Base-by-base conservation (phyloP, 64 coral and sea anemone species). In the Acropora tenuis region DNA sequence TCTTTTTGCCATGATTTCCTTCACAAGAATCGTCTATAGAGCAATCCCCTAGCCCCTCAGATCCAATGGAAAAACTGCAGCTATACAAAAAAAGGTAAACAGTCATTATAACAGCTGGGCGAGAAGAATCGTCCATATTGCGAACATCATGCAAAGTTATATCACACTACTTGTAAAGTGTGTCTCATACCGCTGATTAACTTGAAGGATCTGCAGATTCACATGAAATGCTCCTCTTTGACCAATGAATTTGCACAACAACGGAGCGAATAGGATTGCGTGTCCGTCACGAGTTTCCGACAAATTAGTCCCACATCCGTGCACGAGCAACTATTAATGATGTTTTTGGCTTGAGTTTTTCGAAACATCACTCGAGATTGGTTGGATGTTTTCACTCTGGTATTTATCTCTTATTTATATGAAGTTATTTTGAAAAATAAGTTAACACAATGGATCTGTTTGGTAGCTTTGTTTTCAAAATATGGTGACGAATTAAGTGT, bases 1-100 rank as follows among this genome's bases (percentile, higher is more conserved):
- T 95, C 20, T 73, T 72, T 92, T 89, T 95, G 19, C 50, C 78
- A 4, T 89, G 90, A 46, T 92, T 77, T 74, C 20, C 55, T 4
- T 77, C 52, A 4, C 86, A 88, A 1, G 63, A 71, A 8, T 65
- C 82, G 18, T 71, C 82, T 85, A 48, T 85, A 17, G 7, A 71
- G 65, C 82, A 85, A 85, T 85, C 61, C 3, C 44, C 65, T 71
- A 48, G 61, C 5, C 19, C 43, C n/a, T 69, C 43, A 40, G 82
- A 50, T 18, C 82, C 82, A 49, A 16, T 10, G 18, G 66, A 4
- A 72, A 50, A 20, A 17, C 12, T 1, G 13, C 1, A 49, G n/a
- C 42, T 5, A 49, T 12, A 68, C 44, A 72, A 18, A 47, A 85
- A 49, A 11, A 85, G 5, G 15, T 15, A 85, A 18, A 85, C 2